Percentiles rank a stretch among this genome's conserved stretches.
These are phyloP conservation scores for Blomia tropicalis DNA, from an alignment of 2,888 invertebrate genomes.

Conservation along the genomic window DNA sequence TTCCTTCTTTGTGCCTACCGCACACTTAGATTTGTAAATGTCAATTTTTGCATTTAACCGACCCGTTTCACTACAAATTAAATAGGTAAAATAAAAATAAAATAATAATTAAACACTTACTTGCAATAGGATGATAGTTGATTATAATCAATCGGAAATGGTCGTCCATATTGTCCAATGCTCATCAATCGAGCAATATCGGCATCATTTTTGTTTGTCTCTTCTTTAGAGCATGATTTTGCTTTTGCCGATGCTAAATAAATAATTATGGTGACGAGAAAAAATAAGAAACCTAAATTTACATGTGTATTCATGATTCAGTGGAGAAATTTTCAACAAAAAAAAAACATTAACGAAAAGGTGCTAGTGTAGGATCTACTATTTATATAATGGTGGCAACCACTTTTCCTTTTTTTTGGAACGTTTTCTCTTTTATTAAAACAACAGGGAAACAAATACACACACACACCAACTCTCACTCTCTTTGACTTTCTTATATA, in stretches of 20 bases:
- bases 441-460: too few relatives aligned
- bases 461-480: too few relatives aligned
- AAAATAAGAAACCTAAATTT: neutral
- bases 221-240: slow-evolving; percentile 7
- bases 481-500: too few relatives aligned
- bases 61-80: neutral
- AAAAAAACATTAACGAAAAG: too few relatives aligned
- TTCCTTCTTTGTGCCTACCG: neutral
- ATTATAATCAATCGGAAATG: neutral
- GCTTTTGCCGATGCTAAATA: too few relatives aligned
- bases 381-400: too few relatives aligned
- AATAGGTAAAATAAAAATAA: neutral
- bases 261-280: neutral
- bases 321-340: too few relatives aligned
- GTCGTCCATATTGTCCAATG: slow-evolving; percentile 10
- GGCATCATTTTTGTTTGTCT: neutral
- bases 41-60: neutral
- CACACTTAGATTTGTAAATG: neutral
- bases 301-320: neutral
- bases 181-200: slow-evolving; percentile 6
- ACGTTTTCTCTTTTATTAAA: too few relatives aligned
- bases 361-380: too few relatives aligned
- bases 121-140: neutral
- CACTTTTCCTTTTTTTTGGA: too few relatives aligned
- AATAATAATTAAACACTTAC: neutral